These are phyloP conservation scores for Alloplasta piceator DNA, from an alignment of 2,888 invertebrate genomes.

Conservation along the genomic window DNA sequence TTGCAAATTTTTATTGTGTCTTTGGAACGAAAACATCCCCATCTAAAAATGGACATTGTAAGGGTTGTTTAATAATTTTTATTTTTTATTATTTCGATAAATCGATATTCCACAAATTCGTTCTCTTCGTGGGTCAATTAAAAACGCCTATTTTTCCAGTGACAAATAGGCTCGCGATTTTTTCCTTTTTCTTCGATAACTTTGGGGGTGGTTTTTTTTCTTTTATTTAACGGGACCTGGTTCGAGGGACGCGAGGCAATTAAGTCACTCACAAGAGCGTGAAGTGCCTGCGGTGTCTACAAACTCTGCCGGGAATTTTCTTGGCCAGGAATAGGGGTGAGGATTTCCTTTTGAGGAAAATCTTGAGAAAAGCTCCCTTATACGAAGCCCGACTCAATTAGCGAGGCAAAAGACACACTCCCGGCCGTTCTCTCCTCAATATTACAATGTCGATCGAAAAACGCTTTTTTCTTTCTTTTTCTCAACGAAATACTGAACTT, in stretches of 20 bases:
- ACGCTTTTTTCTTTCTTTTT: background rate
- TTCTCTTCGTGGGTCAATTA: background rate
- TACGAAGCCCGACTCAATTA: conserved; percentile 33
- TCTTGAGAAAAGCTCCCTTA: conserved; percentile 9
- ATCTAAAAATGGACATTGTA: no score
- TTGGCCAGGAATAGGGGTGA: background rate
- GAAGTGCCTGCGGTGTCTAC: conserved; percentile 23
- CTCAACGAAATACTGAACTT: background rate
- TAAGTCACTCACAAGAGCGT: conserved; percentile 20
- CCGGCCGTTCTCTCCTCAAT: background rate
- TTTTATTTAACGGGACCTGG: background rate
- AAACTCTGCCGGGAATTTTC: background rate
- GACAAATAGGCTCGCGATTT: conserved; percentile 7
- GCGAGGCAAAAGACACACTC: conserved; percentile 12
- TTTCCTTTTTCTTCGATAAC: background rate
- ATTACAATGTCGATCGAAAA: conserved; percentile 36
- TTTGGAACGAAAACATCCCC: no score
- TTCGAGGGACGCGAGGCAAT: conserved; percentile 25
- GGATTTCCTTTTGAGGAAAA: conserved; percentile 3
- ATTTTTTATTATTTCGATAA: no score
- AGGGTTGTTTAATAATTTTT: no score
- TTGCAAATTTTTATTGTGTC: no score
- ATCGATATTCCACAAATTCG: no score
- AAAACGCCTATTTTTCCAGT: background rate
- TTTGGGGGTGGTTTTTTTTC: background rate